Evolutionary conservation across 2,113 vertebrate species (phyloP).

Genomic region (Pteronura brasiliensis): DNA sequence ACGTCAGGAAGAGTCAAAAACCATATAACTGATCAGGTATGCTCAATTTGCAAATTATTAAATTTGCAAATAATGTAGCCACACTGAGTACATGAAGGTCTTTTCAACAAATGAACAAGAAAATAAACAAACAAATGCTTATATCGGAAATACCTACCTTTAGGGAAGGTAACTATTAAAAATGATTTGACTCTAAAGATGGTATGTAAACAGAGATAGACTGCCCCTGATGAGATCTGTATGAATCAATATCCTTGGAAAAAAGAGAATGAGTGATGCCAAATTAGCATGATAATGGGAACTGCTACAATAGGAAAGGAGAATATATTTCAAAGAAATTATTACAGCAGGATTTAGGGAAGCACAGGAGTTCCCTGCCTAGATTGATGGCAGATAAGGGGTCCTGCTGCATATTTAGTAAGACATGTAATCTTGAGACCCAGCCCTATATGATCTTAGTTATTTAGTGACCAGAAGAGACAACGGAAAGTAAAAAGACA

Average conservation of each 20-base stretch:
- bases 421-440: background rate
- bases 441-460: background rate
- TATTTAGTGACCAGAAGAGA: background rate
- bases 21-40: background rate
- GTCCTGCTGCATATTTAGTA: background rate
- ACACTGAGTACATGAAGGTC: background rate
- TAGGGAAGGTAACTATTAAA: background rate
- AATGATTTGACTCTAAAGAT: background rate
- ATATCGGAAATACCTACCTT: background rate
- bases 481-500: background rate
- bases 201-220: background rate
- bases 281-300: background rate
- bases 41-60: background rate
- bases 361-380: background rate
- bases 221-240: background rate
- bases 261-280: background rate
- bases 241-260: background rate
- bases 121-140: background rate
- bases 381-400: background rate
- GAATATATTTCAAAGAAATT: constrained; percentile 8
- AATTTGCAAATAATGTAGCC: background rate
- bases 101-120: background rate
- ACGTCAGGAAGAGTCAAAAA: background rate
- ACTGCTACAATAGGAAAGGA: background rate
- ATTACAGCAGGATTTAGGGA: background rate